Percentiles rank a stretch among this genome's conserved stretches.
Evolutionary conservation across 2,113 vertebrate species (phyloP).

Genomic region (Capreolus pygargus): DNA sequence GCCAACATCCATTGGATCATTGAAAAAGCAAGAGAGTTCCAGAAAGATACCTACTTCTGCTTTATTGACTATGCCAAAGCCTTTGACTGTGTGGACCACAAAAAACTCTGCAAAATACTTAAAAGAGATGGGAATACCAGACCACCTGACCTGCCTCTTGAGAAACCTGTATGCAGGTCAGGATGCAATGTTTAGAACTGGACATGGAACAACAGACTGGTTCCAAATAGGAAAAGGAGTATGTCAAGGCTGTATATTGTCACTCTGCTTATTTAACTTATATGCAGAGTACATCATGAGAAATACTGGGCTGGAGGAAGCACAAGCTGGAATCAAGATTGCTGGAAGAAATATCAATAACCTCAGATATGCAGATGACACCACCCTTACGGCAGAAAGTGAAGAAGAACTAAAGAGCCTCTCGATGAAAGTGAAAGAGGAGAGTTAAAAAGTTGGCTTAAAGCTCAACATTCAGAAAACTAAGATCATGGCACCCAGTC

Average conservation of each 20-base stretch:
- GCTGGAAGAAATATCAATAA: background rate
- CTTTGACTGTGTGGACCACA: background rate
- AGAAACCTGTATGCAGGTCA: background rate
- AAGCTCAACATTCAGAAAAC: background rate
- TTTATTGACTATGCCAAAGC: background rate
- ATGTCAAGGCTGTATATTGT: background rate
- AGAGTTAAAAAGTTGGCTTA: background rate
- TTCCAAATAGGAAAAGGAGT: background rate
- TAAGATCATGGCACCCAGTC: rapidly evolving
- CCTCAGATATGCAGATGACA: rapidly evolving
- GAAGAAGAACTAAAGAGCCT: background rate
- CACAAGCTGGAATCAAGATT: background rate
- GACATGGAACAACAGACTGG: background rate
- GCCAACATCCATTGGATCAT: rapidly evolving
- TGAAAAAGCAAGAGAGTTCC: background rate
- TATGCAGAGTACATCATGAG: background rate
- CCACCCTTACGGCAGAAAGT: background rate
- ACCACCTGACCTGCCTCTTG: background rate
- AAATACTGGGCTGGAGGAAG: background rate
- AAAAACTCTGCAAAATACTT: background rate
- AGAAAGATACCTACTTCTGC: background rate
- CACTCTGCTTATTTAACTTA: background rate
- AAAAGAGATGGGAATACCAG: background rate
- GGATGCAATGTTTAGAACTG: background rate
- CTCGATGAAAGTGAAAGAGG: background rate